A percentile compares a stretch with the other conserved stretches of the same genome.
Evolutionary conservation across 2,888 invertebrate genomes (phyloP).

Genomic region (Oligia strigilis): DNA sequence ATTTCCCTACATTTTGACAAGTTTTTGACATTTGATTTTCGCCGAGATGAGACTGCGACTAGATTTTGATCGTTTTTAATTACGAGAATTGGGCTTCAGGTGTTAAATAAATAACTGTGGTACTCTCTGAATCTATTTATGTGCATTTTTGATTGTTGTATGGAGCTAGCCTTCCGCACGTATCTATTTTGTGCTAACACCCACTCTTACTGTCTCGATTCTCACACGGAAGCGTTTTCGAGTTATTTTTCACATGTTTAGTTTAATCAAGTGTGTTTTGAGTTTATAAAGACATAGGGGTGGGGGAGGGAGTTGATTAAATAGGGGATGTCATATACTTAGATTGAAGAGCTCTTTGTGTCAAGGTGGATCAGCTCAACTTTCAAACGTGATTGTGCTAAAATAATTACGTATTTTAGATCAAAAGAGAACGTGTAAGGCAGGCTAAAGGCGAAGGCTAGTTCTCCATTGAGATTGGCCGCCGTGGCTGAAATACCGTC

Average conservation of each 20-base stretch:
- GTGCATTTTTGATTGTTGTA: neutral
- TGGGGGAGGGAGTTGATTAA: slow-evolving; percentile 43
- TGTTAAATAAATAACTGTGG: too few species aligned
- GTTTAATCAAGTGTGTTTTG: slow-evolving; percentile 55
- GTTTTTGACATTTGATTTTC: too few species aligned
- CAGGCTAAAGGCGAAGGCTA: too few species aligned
- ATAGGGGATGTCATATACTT: slow-evolving; percentile 26
- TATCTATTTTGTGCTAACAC: neutral
- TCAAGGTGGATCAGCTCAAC: neutral
- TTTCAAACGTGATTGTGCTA: neutral
- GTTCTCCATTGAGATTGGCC: too few species aligned
- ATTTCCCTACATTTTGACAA: too few species aligned
- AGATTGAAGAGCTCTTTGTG: slow-evolving; percentile 18
- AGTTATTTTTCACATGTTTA: slow-evolving; percentile 53
- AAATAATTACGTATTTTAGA: neutral
- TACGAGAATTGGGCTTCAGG: too few species aligned
- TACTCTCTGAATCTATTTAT: too few species aligned
- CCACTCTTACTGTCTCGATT: slow-evolving; percentile 40
- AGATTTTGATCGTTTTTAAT: too few species aligned
- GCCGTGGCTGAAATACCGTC: too few species aligned
- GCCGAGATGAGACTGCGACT: too few species aligned
- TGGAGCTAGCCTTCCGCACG: neutral
- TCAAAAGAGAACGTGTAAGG: slow-evolving; percentile 1
- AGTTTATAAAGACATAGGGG: slow-evolving; percentile 39
- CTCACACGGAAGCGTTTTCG: slow-evolving; percentile 40